Conservation (phyloP, 2,113 vertebrate species). For the Ariopsis seemanni region DNA sequence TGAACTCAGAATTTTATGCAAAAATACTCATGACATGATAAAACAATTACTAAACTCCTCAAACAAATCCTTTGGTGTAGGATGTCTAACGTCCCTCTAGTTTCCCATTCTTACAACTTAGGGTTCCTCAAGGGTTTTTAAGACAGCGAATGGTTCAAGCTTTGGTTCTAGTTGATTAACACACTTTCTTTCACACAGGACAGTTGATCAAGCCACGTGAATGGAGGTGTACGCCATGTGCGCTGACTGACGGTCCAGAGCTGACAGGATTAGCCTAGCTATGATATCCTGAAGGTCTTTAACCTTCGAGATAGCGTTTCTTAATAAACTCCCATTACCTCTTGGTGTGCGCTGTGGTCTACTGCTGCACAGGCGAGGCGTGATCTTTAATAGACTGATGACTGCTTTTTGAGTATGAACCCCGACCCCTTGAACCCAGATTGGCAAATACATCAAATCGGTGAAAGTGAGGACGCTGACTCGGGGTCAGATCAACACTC, state of each 20-base stretch:
- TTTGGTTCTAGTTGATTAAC: background rate
- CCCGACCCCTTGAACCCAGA: conserved; percentile 16
- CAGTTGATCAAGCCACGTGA: conserved; percentile 32
- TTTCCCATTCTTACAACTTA: background rate
- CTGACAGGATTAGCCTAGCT: conserved; percentile 32
- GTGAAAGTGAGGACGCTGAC: background rate
- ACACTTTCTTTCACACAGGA: background rate
- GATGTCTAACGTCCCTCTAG: background rate
- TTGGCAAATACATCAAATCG: conserved; percentile 54
- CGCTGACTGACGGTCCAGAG: conserved; percentile 25
- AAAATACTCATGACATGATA: background rate
- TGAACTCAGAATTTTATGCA: background rate
- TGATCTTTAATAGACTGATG: conserved; percentile 46
- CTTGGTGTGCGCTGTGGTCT: background rate
- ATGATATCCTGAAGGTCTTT: background rate
- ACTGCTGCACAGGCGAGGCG: background rate
- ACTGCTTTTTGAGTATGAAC: conserved; percentile 22
- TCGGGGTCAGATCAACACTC: background rate
- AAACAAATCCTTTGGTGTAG: background rate
- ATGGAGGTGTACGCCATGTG: background rate
- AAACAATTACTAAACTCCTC: background rate
- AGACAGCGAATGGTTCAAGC: background rate
- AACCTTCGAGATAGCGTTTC: background rate
- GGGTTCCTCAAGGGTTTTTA: background rate
- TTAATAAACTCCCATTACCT: background rate